These are phyloP conservation scores for Lathamus discolor DNA, from an alignment of 2,113 vertebrate species.

Conservation along the genomic window DNA sequence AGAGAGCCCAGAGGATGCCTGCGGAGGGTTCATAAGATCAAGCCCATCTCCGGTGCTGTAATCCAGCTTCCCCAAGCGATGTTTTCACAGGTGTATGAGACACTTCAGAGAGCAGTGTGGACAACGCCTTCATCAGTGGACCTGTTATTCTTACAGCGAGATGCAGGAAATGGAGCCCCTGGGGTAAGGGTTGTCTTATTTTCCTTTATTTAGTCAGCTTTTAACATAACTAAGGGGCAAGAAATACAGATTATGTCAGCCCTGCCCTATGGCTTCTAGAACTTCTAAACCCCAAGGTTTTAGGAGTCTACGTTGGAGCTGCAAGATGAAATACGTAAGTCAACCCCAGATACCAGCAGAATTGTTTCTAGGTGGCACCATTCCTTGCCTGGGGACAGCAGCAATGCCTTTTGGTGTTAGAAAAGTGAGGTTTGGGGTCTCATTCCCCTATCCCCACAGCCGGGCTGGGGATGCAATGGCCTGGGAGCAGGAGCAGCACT, in stretches of 20 bases:
- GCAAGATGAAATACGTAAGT: neutral
- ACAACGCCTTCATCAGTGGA: neutral
- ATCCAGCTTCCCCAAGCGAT: neutral
- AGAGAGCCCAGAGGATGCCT: neutral
- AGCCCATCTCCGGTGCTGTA: neutral
- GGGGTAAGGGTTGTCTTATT: neutral
- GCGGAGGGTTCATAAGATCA: neutral
- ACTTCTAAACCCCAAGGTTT: neutral
- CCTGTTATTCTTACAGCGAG: neutral
- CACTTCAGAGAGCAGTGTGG: neutral
- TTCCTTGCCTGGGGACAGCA: neutral
- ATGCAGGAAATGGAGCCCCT: neutral
- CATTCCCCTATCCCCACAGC: accelerated
- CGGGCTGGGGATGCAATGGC: accelerated
- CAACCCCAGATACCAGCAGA: neutral
- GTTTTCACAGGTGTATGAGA: slow-evolving; percentile 10
- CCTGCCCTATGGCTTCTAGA: neutral
- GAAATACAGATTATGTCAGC: neutral
- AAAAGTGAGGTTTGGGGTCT: neutral
- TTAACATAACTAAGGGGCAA: neutral
- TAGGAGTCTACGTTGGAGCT: neutral
- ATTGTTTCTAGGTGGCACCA: neutral
- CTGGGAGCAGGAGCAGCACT: neutral
- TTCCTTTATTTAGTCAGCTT: slow-evolving; percentile 25
- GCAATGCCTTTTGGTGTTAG: neutral